Evolutionary conservation across 2,113 vertebrate genomes (phyloP).

Genomic region (Acanthisitta chloris): DNA sequence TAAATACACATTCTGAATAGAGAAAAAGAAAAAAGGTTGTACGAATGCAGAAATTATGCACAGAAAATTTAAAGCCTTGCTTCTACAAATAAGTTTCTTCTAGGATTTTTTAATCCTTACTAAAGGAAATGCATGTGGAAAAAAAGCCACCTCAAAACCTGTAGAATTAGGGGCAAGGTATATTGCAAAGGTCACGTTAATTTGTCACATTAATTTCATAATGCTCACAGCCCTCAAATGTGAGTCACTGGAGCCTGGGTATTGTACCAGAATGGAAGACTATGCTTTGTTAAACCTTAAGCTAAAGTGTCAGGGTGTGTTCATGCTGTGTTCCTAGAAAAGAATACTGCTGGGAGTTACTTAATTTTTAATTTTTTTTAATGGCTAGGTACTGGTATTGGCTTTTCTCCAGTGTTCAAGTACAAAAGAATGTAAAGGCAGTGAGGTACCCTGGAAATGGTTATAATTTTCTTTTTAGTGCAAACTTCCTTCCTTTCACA

Average conservation of each 20-base stretch:
- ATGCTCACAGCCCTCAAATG: neutral
- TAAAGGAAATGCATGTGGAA: neutral
- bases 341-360: neutral
- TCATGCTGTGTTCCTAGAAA: neutral
- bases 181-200: neutral
- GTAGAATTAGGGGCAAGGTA: neutral
- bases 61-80: neutral
- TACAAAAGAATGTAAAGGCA: neutral
- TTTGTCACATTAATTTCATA: neutral
- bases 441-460: neutral
- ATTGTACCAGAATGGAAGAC: neutral
- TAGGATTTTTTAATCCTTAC: neutral
- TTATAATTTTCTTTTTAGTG: neutral
- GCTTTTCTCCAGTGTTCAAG: neutral
- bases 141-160: rapidly evolving
- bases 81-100: neutral
- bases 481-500: neutral
- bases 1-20: neutral
- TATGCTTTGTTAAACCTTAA: neutral
- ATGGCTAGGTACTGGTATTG: neutral
- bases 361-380: neutral
- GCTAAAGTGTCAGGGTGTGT: neutral
- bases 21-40: neutral
- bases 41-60: neutral
- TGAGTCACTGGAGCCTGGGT: neutral